Evolutionary conservation across 2,797 vertebrate genomes (phyloP), one percentile per base, ranked within the genome.

Genomic region (Heterohyrax brucei): DNA sequence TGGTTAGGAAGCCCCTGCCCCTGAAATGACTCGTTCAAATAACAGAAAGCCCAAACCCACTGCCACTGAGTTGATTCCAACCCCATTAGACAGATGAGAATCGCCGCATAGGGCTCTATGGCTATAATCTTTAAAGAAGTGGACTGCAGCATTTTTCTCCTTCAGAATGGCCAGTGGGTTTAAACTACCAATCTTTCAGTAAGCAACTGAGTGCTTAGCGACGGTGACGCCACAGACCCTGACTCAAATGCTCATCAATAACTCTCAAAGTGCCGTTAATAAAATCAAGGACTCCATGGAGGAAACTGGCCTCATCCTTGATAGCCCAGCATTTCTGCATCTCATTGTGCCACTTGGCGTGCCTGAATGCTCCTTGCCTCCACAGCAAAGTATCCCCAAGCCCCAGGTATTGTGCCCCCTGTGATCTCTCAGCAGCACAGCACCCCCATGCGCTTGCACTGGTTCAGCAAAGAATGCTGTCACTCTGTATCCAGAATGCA

Each of bases 21-120:
- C 39, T 72, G 56, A 80, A 79, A 14, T 76, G 28, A 94, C 82
- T 91, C 94, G 22, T 30, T 93, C 50, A 88, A 70, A 33, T 33
- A 33, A 14, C 68, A 70, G 33, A 44, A 44, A 21, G 22, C 19
- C 2, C 4, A 73, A 39, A 44, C 5, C 33, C 18, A 73, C 19
- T 18, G n/a, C 33, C 18, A 14, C 18, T 19, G 21, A 70, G n/a
- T 7, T 10, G 8, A 44, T 19, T 39, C 33, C 12, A 4, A 72
- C 68, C 16, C 18, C 33, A 39, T 8, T 0, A 39, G 33, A 33
- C 33, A 73, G n/a, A 33, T 1, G 19, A 39, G n/a, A 21, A 19
- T 16, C 39, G 30, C 68, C 33, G 4, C 19, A 72, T 18, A 73
- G 33, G 33, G 33, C 44, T 73, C 33, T 19, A 44, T 26, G 24